Evolutionary conservation across 2,797 vertebrate genomes (phyloP).

Genomic region (Enteromius paludinosus): DNA sequence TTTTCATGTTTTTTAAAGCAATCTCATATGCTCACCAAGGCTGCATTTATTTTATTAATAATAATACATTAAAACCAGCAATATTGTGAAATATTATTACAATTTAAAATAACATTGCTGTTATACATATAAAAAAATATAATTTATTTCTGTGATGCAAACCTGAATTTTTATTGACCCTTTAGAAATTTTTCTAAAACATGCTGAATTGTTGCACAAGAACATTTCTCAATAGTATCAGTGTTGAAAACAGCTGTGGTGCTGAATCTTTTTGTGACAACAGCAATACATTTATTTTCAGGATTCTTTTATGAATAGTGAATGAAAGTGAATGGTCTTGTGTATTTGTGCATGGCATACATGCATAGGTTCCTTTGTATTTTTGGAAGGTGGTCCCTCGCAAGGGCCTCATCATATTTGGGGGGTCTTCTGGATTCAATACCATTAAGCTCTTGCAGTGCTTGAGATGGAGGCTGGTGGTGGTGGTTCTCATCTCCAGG

Average conservation of each 20-base stretch:
- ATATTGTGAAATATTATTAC: neutral
- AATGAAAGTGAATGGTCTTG: neutral
- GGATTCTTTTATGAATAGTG: neutral
- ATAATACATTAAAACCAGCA: neutral
- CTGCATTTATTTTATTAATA: neutral
- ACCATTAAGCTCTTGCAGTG: neutral
- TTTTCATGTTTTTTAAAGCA: neutral
- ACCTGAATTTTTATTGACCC: neutral
- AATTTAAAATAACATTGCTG: neutral
- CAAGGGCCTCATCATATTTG: neutral
- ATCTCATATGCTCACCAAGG: no score
- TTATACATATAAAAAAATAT: neutral
- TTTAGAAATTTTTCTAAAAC: neutral
- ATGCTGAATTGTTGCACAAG: neutral
- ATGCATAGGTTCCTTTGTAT: neutral
- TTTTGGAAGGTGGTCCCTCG: neutral
- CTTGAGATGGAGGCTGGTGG: neutral
- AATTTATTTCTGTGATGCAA: neutral
- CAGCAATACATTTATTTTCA: neutral
- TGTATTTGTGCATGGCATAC: neutral
- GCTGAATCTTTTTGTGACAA: neutral
- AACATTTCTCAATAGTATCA: neutral
- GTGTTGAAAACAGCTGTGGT: neutral
- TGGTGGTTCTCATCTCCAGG: conserved; percentile 36
- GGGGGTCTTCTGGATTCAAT: neutral